Evolutionary conservation across 2,888 invertebrate genomes (phyloP).

Genomic region (Cerastis leucographa): DNA sequence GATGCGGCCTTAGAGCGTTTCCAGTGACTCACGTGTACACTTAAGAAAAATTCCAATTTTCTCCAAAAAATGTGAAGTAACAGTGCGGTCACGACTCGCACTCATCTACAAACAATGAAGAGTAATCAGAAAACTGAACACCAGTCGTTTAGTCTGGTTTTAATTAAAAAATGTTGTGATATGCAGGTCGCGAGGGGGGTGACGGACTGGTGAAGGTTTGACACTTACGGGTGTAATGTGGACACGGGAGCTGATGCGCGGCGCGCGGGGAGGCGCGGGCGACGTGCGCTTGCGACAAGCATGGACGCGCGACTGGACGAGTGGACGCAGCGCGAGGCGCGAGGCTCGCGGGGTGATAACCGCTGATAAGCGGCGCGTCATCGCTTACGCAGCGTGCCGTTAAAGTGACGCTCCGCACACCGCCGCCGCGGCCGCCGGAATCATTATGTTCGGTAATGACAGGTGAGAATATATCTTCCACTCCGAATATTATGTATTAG

Average conservation of each 20-base stretch:
- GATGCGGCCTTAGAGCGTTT: slow-evolving; percentile 76
- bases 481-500: slow-evolving; percentile 15
- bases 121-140: slow-evolving; percentile 18
- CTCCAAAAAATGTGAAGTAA: slow-evolving; percentile 59
- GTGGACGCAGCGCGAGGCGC: slow-evolving; percentile 73
- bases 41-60: slow-evolving; percentile 53
- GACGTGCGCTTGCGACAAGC: slow-evolving; percentile 79
- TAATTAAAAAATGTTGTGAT: slow-evolving; percentile 5
- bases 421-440: slow-evolving; percentile 2
- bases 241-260: slow-evolving; percentile 48
- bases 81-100: slow-evolving; percentile 58
- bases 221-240: slow-evolving; percentile 58
- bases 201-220: slow-evolving; percentile 30
- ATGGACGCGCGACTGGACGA: slow-evolving; percentile 83
- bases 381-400: slow-evolving; percentile 72
- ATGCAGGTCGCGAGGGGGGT: not conserved
- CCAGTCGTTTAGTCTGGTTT: slow-evolving; percentile 1
- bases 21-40: slow-evolving; percentile 68
- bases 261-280: slow-evolving; percentile 59
- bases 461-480: slow-evolving; percentile 40
- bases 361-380: slow-evolving; percentile 86
- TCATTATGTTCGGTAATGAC: slow-evolving; percentile 48
- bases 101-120: slow-evolving; percentile 36
- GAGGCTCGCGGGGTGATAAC: slow-evolving; percentile 87
- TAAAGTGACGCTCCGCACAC: slow-evolving; percentile 67